Percentiles rank a stretch among this genome's conserved stretches.
These are phyloP conservation scores for Coleophora deauratella DNA, from an alignment of 2,888 invertebrate genomes.

Conservation along the genomic window DNA sequence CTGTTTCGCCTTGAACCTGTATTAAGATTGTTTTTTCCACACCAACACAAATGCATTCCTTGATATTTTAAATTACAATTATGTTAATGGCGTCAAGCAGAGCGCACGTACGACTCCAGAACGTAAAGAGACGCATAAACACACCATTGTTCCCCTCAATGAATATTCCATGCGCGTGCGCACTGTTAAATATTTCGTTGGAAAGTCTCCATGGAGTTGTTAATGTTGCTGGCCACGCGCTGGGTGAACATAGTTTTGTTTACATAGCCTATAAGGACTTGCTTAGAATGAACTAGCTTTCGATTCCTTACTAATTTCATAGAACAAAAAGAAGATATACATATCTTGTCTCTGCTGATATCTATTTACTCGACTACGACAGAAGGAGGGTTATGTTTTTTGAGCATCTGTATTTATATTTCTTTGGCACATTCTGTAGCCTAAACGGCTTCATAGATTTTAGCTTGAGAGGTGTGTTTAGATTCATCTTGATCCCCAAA, in stretches of 20 bases:
- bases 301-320: too few relatives aligned
- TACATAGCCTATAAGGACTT: neutral
- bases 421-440: too few relatives aligned
- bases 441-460: too few relatives aligned
- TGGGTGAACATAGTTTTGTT: neutral
- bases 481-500: too few relatives aligned
- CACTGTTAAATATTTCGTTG: conserved; percentile 60
- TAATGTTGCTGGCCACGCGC: conserved; percentile 27
- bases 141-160: conserved; percentile 45
- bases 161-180: conserved; percentile 51
- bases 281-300: neutral
- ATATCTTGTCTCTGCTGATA: too few relatives aligned
- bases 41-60: too few relatives aligned
- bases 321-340: neutral
- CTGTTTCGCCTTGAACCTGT: too few relatives aligned
- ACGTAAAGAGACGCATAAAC: conserved; percentile 31
- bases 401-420: too few relatives aligned
- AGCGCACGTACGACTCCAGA: conserved; percentile 38
- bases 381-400: too few relatives aligned
- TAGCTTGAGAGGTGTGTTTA: too few relatives aligned
- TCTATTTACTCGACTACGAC: too few relatives aligned
- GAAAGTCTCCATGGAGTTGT: conserved; percentile 53
- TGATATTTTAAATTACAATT: neutral
- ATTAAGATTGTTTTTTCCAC: too few relatives aligned
- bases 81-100: conserved; percentile 9